Base-by-base conservation (phyloP, 1,140 invertebrate species). In the Propsilocerus akamusi region DNA sequence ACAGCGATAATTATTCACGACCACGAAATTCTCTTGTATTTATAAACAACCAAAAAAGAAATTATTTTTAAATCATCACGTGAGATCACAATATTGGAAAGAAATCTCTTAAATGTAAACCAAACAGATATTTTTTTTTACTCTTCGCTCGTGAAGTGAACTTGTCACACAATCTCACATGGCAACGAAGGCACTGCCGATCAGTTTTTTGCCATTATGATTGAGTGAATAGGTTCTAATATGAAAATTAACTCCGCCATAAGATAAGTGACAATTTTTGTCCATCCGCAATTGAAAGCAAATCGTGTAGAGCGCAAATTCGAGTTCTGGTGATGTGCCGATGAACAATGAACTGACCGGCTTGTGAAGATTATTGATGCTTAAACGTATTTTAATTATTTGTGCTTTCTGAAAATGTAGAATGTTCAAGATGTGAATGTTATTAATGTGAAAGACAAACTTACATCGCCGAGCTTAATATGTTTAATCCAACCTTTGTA, bases 321-420 rank as follows among this genome's bases (percentile, higher is more conserved):
- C 91, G 54, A 95, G 72, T 69, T 95, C 92, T 0, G 91, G 92
- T 52, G 87, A 91, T 2, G 87, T 92, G 23, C 91, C 91, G 53
- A 95, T 73, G 57, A 94, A 91, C 67, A 93, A 74, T 4, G 77
- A 75, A 23, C 80, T 80, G 0, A 84, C 78, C 1, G 81, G 80
- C 62, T 93, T 94, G 49, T 79, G 72, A 2, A 77, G 64, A 0
- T 75, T 75, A 59, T 80, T 74, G 68, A 86, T 84, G 32, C 72
- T 76, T 53, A 87, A 81, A 51, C 82, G 20, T n/a, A 41, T 20
- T 5, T n/a, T 41, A 22, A 41, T 5, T 8, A 41, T 41, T 20
- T 14, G 20, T 41, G 34, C 34, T 41, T 41, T 41, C 34, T 41
- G 34, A 5, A n/a, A n/a, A n/a, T n/a, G n/a, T n/a, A n/a, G n/a